These are phyloP conservation scores for Axinella damicornis DNA, from an alignment of 37 sponge, comb jelly and placozoan genomes.

Conservation along the genomic window DNA sequence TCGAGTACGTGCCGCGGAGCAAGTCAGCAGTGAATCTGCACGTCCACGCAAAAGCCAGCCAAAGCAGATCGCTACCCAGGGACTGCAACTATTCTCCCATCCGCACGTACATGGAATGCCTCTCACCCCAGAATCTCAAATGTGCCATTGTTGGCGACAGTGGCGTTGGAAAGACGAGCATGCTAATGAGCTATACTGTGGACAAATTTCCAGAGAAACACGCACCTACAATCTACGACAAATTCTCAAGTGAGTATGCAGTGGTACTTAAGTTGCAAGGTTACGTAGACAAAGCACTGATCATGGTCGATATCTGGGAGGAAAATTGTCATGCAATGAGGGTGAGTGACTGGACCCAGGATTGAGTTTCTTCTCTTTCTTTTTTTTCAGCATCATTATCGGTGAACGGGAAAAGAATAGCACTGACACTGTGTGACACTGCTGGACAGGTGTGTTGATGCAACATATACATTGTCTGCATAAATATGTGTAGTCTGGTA, in stretches of 20 bases:
- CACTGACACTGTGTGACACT: slow-evolving; percentile 80
- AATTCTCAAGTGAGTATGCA: slow-evolving; percentile 72
- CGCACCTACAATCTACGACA: slow-evolving; percentile 83
- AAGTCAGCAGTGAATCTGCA: slow-evolving; percentile 35
- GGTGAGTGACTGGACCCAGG: too few species aligned
- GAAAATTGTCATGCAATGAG: too few species aligned
- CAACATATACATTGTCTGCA: too few species aligned
- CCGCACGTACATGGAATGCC: slow-evolving; percentile 63
- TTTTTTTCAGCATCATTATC: slow-evolving; percentile 61
- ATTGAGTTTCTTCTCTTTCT: slow-evolving; percentile 14
- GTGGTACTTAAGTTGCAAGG: too few species aligned
- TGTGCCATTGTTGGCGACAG: slow-evolving; percentile 82
- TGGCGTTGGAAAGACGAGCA: slow-evolving; percentile 83
- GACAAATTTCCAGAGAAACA: slow-evolving; percentile 74
- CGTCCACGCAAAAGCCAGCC: neutral
- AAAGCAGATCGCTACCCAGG: neutral
- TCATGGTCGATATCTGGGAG: too few species aligned
- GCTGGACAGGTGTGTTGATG: slow-evolving; percentile 67
- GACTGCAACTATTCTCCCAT: slow-evolving; percentile 45
- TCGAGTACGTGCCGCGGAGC: slow-evolving; percentile 35
- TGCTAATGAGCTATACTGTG: slow-evolving; percentile 70
- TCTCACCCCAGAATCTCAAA: slow-evolving; percentile 55
- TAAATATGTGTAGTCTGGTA: too few species aligned
- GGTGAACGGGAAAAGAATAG: slow-evolving; percentile 72
- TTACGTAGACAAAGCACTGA: too few species aligned